phyloP scores from a whole-genome alignment of 2,113 vertebrate species.

The Pelecanoides urinatrix region DNA sequence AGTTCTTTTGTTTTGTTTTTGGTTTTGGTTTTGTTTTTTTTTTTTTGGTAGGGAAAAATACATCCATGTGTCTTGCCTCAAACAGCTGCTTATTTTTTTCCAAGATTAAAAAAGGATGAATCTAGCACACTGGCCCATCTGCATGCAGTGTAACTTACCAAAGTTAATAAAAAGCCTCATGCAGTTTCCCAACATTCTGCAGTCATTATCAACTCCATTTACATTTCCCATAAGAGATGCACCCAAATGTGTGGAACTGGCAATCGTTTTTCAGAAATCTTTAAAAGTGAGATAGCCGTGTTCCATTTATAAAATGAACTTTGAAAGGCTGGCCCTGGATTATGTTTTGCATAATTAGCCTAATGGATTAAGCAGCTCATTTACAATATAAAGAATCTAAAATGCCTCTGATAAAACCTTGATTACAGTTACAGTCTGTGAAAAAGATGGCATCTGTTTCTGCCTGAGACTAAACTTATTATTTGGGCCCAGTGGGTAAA shows the following conservation, averaged over 20 bases:
- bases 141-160: neutral
- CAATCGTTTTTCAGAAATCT: slow-evolving; percentile 1
- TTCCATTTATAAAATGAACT: slow-evolving; percentile 48
- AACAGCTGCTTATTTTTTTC: neutral
- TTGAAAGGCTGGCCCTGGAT: slow-evolving; percentile 8
- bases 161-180: slow-evolving; percentile 7
- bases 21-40: no score
- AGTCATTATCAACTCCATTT: slow-evolving; percentile 40
- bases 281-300: neutral
- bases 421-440: neutral
- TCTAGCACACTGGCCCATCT: neutral
- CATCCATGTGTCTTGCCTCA: neutral
- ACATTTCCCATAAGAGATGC: slow-evolving; percentile 46
- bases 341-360: slow-evolving; percentile 49
- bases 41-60: neutral
- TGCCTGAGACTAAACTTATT: neutral
- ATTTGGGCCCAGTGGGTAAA: neutral
- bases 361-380: slow-evolving; percentile 47
- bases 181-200: neutral
- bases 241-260: slow-evolving; percentile 4
- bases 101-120: neutral
- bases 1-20: no score
- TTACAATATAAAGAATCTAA: slow-evolving; percentile 46
- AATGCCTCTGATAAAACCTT: slow-evolving; percentile 5
- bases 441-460: slow-evolving; percentile 26